These are phyloP conservation scores for Encarsia formosa DNA, from an alignment of 2,888 invertebrate genomes.

Conservation along the genomic window DNA sequence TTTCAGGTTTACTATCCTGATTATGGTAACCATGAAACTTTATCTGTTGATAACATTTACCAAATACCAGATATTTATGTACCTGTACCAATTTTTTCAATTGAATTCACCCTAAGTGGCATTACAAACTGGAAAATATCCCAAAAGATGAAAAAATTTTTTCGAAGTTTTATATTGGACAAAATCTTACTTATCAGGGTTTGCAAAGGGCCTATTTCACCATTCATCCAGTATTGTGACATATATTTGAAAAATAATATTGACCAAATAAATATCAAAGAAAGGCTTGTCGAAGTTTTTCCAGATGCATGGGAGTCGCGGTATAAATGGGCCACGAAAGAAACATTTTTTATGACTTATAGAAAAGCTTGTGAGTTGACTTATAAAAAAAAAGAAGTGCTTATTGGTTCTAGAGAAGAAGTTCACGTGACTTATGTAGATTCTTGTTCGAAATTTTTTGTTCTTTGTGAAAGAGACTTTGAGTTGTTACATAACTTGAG, in stretches of 20 bases:
- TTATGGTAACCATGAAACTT: slow-evolving; percentile 73
- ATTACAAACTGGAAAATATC: slow-evolving; percentile 57
- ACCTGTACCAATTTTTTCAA: slow-evolving; percentile 69
- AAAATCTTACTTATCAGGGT: slow-evolving; percentile 65
- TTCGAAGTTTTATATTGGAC: slow-evolving; percentile 64
- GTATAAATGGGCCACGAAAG: slow-evolving; percentile 34
- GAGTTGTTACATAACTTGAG: slow-evolving; percentile 63
- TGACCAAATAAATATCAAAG: slow-evolving; percentile 59
- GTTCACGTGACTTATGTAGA: slow-evolving; percentile 62
- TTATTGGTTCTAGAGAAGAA: slow-evolving; percentile 30
- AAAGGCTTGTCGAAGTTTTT: slow-evolving; percentile 52
- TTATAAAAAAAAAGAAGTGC: slow-evolving; percentile 30
- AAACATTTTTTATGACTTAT: no score
- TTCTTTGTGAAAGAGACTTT: slow-evolving; percentile 64
- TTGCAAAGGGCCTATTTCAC: slow-evolving; percentile 65
- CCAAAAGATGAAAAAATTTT: slow-evolving; percentile 65
- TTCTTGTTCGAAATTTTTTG: slow-evolving; percentile 69
- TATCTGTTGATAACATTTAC: slow-evolving; percentile 67
- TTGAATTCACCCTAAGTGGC: slow-evolving; percentile 69
- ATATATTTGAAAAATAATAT: slow-evolving; percentile 60
- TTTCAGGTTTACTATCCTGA: slow-evolving; percentile 67
- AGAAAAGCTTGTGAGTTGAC: no score
- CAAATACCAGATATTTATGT: slow-evolving; percentile 72
- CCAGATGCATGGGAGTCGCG: slow-evolving; percentile 30
- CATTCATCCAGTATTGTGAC: slow-evolving; percentile 72